Evolutionary conservation across 2,888 invertebrate species (phyloP).

Genomic region (Agrotis puta): DNA sequence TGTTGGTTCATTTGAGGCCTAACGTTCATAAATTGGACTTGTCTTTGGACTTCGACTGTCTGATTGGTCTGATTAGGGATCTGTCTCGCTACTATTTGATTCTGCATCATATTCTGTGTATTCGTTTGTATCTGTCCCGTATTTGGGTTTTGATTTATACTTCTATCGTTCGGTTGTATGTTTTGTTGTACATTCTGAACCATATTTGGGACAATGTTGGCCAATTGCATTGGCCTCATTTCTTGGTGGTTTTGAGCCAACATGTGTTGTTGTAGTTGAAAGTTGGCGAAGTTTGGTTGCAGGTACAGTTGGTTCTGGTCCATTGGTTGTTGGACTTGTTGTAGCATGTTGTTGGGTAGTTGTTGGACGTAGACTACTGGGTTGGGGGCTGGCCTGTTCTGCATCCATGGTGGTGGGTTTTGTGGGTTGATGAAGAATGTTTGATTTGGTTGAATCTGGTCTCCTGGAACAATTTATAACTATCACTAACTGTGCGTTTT

Average conservation of each 20-base stretch:
- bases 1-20: slow-evolving; percentile 66
- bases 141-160: slow-evolving; percentile 55
- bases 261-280: slow-evolving; percentile 80
- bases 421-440: slow-evolving; percentile 83
- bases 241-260: slow-evolving; percentile 73
- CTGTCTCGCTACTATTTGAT: slow-evolving; percentile 56
- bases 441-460: slow-evolving; percentile 83
- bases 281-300: slow-evolving; percentile 80
- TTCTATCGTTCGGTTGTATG: slow-evolving; percentile 60
- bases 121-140: slow-evolving; percentile 60
- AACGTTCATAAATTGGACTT: slow-evolving; percentile 58
- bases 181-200: slow-evolving; percentile 69
- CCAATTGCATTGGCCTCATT: slow-evolving; percentile 69
- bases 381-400: slow-evolving; percentile 79
- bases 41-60: slow-evolving; percentile 60
- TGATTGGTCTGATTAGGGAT: slow-evolving; percentile 63
- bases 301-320: slow-evolving; percentile 82
- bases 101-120: slow-evolving; percentile 60
- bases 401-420: slow-evolving; percentile 87
- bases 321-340: slow-evolving; percentile 77
- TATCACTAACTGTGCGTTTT: slow-evolving; percentile 14
- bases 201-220: slow-evolving; percentile 70
- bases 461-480: slow-evolving; percentile 75
- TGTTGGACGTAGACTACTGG: slow-evolving; percentile 85
- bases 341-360: slow-evolving; percentile 78